Conservation (phyloP, 64 coral and sea anemone genomes). For the Actinia tenebrosa region DNA sequence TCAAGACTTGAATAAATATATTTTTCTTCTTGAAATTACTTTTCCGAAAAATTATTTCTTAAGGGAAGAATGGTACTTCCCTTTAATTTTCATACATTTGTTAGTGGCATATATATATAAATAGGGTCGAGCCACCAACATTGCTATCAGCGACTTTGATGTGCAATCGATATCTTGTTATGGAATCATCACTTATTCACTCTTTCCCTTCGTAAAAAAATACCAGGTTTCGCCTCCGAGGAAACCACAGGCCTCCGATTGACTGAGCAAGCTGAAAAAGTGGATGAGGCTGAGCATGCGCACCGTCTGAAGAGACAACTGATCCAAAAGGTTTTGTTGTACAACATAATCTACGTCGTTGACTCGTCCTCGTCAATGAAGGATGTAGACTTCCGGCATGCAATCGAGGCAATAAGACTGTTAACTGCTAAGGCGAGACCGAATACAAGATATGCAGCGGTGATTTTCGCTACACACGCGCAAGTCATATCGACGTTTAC, state of each 20-base stretch:
- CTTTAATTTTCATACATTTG: no score
- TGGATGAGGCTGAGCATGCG: neutral
- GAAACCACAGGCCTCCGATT: neutral
- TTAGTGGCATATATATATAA: no score
- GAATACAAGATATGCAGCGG: neutral
- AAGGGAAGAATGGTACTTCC: no score
- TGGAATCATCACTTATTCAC: neutral
- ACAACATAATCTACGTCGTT: conserved; percentile 22
- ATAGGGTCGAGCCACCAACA: no score
- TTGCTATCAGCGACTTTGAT: no score
- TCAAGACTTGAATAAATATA: no score
- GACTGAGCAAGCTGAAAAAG: neutral
- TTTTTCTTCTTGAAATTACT: no score
- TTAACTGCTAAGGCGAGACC: neutral
- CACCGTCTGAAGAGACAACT: neutral
- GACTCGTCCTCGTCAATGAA: conserved; percentile 7
- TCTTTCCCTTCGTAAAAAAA: neutral
- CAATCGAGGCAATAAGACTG: neutral
- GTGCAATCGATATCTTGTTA: neutral
- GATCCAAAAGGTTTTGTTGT: neutral
- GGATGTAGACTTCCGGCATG: neutral
- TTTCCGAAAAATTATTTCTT: no score
- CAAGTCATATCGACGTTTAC: neutral
- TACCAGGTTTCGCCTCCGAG: neutral
- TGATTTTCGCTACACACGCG: neutral